Conservation (phyloP, 2,797 vertebrate species). For the Botia kubotai region DNA sequence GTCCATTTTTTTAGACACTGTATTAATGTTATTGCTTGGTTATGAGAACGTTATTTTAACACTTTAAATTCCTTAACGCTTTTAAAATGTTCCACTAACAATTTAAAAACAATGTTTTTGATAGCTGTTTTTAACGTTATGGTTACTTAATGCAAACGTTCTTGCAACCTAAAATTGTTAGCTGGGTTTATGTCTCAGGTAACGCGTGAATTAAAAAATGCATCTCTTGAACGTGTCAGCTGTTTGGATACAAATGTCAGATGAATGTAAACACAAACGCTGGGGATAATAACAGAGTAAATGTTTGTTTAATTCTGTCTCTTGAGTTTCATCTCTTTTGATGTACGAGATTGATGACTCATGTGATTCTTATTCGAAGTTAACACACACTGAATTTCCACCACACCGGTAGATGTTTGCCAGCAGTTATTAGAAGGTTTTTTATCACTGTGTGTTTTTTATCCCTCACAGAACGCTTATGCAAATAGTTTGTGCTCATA, state of each 20-base stretch:
- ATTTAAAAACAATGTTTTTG: neutral
- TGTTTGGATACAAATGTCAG: neutral
- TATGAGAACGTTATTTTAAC: too few relatives aligned
- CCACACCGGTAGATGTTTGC: slow-evolving; percentile 19
- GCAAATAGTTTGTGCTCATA: slow-evolving; percentile 16
- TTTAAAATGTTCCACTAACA: too few relatives aligned
- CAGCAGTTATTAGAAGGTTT: neutral
- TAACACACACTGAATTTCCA: slow-evolving; percentile 27
- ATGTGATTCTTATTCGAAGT: slow-evolving; percentile 6
- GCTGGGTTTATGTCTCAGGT: neutral
- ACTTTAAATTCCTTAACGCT: too few relatives aligned
- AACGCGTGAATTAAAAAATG: neutral
- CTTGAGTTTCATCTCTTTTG: slow-evolving; percentile 20
- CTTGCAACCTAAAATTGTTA: neutral
- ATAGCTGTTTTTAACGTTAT: neutral
- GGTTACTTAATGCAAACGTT: neutral
- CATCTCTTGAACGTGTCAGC: neutral
- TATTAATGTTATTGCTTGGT: too few relatives aligned
- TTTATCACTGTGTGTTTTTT: neutral
- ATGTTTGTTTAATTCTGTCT: slow-evolving; percentile 23
- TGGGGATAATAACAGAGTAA: neutral
- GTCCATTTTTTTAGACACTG: too few relatives aligned
- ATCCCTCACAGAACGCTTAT: slow-evolving; percentile 15
- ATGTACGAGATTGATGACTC: slow-evolving; percentile 15
- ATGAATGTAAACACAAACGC: neutral